Percentiles rank a stretch among this genome's conserved stretches.
phyloP scores from a whole-genome alignment of 2,113 vertebrate species.

The Silurus glanis region DNA sequence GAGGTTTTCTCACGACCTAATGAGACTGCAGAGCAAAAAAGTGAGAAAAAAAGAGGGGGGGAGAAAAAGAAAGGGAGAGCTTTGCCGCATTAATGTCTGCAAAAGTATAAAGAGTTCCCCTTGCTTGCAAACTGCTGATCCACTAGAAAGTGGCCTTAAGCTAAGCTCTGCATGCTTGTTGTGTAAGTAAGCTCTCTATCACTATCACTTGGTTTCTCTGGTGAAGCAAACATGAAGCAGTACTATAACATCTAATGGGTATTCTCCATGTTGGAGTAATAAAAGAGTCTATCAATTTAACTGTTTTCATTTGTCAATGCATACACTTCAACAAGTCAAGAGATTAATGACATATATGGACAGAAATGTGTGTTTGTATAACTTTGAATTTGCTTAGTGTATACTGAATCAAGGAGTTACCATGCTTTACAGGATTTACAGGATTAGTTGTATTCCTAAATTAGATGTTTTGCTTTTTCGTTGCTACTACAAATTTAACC shows the following conservation, averaged over 20 bases:
- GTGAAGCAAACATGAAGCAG: background rate
- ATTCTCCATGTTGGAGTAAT: conserved; percentile 41
- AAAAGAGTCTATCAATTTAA: conserved; percentile 16
- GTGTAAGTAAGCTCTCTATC: conserved; percentile 50
- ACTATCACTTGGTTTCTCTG: conserved; percentile 9
- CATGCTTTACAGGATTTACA: too few species aligned
- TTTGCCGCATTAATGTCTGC: conserved; percentile 7
- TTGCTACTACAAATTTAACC: too few species aligned
- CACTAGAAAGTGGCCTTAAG: conserved; percentile 35
- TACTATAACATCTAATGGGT: background rate
- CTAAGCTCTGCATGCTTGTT: conserved; percentile 23
- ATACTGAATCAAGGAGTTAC: too few species aligned
- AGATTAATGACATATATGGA: background rate
- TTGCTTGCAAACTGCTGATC: conserved; percentile 39
- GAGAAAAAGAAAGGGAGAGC: background rate
- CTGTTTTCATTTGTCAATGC: background rate
- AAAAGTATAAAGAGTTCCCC: conserved; percentile 19
- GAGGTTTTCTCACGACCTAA: conserved; percentile 48
- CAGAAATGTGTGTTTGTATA: too few species aligned
- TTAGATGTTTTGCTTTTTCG: too few species aligned
- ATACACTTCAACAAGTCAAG: background rate
- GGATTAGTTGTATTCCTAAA: too few species aligned
- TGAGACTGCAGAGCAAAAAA: conserved; percentile 55
- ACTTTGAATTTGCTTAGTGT: too few species aligned
- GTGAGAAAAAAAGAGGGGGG: background rate